phyloP scores from a whole-genome alignment of 2,888 invertebrate genomes.

The Craniophora ligustri region DNA sequence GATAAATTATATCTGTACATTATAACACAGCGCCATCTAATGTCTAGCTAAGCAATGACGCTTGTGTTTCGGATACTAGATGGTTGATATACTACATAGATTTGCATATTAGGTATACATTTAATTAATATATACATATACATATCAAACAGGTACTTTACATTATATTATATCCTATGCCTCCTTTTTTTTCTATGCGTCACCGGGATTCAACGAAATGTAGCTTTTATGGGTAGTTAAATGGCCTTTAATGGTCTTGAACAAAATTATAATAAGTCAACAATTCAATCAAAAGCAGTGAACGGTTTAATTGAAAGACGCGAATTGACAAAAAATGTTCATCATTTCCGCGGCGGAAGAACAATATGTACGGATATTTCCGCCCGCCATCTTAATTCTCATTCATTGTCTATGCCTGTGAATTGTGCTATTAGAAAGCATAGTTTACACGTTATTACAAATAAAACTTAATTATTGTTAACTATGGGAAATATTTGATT shows the following conservation, averaged over 20 bases:
- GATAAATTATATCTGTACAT: too few relatives aligned
- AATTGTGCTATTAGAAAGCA: conserved; percentile 58
- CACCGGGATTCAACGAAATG: too few relatives aligned
- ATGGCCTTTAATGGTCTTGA: background rate
- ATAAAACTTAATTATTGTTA: conserved; percentile 44
- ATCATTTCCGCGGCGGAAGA: conserved; percentile 53
- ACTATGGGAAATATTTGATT: conserved; percentile 48
- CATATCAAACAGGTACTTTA: too few relatives aligned
- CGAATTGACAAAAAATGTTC: conserved; percentile 44
- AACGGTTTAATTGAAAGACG: conserved; percentile 48
- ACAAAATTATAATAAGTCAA: conserved; percentile 22
- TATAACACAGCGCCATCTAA: too few relatives aligned
- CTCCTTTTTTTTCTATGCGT: too few relatives aligned
- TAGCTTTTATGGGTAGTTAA: too few relatives aligned
- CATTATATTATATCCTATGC: too few relatives aligned
- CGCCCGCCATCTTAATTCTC: conserved; percentile 65
- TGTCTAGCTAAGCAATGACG: too few relatives aligned
- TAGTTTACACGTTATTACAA: conserved; percentile 51
- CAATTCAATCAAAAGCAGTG: conserved; percentile 44
- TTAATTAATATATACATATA: too few relatives aligned
- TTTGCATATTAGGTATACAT: too few relatives aligned
- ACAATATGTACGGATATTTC: conserved; percentile 52
- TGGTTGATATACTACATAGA: too few relatives aligned
- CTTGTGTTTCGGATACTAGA: too few relatives aligned
- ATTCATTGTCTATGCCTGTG: conserved; percentile 65